phyloP scores from a whole-genome alignment of 2,797 vertebrate genomes.

The Thaleichthys pacificus region DNA sequence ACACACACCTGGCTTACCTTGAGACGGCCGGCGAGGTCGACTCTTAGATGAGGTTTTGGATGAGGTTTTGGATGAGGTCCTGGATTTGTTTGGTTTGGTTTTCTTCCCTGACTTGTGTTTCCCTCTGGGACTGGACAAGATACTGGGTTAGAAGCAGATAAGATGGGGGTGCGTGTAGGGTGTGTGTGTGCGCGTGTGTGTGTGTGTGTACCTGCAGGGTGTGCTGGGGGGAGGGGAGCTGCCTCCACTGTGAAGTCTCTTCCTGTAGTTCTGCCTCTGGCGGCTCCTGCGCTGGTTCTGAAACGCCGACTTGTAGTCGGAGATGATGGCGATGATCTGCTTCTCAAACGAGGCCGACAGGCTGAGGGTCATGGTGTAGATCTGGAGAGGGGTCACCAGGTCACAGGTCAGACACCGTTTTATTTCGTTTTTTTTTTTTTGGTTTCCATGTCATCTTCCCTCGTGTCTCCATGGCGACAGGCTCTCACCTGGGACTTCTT shows the following conservation, averaged over 20 bases:
- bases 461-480: background rate
- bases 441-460: no score
- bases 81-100: constrained; percentile 82
- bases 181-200: no score
- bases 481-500: constrained; percentile 94
- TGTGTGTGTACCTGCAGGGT: constrained; percentile 76
- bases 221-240: constrained; percentile 81
- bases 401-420: no score
- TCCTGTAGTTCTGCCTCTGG: constrained; percentile 83
- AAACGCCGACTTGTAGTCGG: constrained; percentile 90
- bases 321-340: constrained; percentile 89
- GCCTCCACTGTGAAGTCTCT: constrained; percentile 85
- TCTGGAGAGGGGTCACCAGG: constrained; percentile 66
- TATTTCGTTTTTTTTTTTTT: no score
- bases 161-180: background rate
- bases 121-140: constrained; percentile 80
- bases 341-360: constrained; percentile 95
- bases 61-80: constrained; percentile 74
- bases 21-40: constrained; percentile 79
- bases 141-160: constrained; percentile 18
- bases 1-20: constrained; percentile 71
- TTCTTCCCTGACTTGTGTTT: constrained; percentile 88
- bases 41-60: constrained; percentile 79
- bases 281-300: constrained; percentile 84
- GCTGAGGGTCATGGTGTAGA: constrained; percentile 96